Conservation (phyloP, 1,140 invertebrate species). For the Drosophila obscura region DNA sequence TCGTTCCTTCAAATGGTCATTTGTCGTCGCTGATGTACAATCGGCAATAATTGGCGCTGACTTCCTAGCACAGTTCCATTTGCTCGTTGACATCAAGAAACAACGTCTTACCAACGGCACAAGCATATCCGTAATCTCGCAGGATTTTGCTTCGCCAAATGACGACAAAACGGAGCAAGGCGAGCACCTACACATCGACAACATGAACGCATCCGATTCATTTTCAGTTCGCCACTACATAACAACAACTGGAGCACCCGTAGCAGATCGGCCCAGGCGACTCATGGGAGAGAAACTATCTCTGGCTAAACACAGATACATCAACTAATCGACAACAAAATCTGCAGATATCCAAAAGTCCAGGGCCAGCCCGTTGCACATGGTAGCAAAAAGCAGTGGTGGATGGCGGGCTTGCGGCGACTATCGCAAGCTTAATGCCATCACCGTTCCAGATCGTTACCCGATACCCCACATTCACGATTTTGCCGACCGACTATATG, state of each 20-base stretch:
- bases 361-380: slow-evolving; percentile 5
- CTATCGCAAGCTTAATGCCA: slow-evolving; percentile 29
- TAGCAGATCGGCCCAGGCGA: neutral
- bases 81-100: neutral
- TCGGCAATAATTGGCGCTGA: too few relatives aligned
- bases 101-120: neutral
- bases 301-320: neutral
- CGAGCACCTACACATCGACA: too few relatives aligned
- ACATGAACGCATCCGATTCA: neutral
- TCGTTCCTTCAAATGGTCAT: neutral
- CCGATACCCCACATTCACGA: slow-evolving; percentile 7
- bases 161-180: neutral
- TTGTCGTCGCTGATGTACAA: neutral
- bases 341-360: neutral
- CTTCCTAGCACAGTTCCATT: neutral
- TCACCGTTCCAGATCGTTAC: slow-evolving; percentile 18
- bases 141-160: neutral
- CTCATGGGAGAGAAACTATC: neutral
- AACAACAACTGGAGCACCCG: neutral
- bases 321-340: neutral
- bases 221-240: neutral
- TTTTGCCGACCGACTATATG: slow-evolving; percentile 7
- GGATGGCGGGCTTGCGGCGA: slow-evolving; percentile 27
- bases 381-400: neutral
- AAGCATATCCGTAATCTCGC: too few relatives aligned